Percentiles rank a stretch among this genome's conserved stretches.
Conservation (phyloP, 2,113 vertebrate species). For the Lethenteron reissneri region DNA sequence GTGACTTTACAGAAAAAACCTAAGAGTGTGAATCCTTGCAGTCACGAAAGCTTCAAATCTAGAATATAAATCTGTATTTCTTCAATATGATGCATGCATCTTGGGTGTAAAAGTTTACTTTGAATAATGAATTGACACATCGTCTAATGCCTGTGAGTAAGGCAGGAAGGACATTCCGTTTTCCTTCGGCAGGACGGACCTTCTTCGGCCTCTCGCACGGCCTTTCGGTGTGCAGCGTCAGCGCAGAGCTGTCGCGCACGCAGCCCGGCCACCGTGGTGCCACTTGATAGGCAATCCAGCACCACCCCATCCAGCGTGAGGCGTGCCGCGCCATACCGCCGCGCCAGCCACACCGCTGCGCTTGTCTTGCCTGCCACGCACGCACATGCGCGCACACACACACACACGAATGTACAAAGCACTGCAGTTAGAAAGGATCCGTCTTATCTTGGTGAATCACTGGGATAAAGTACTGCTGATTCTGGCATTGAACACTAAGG, state of each 20-base stretch:
- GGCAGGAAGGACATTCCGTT: too few relatives aligned
- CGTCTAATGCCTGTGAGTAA: too few relatives aligned
- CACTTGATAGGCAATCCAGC: slow-evolving; percentile 26
- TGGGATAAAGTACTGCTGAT: too few relatives aligned
- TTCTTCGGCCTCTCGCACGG: slow-evolving; percentile 17
- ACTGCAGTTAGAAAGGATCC: background rate
- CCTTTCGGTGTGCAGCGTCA: slow-evolving; percentile 21
- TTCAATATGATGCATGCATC: too few relatives aligned
- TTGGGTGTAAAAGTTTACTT: too few relatives aligned
- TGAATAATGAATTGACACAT: too few relatives aligned
- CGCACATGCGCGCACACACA: background rate
- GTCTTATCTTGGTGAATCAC: background rate
- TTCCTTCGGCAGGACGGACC: background rate
- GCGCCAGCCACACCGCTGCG: slow-evolving; percentile 23
- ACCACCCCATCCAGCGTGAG: slow-evolving; percentile 37
- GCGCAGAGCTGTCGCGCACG: slow-evolving; percentile 32
- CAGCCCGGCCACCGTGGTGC: slow-evolving; percentile 20
- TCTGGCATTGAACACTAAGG: too few relatives aligned
- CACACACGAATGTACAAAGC: background rate
- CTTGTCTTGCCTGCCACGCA: slow-evolving; percentile 31
- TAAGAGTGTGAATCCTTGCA: too few relatives aligned
- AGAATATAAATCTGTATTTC: too few relatives aligned
- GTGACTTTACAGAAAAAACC: too few relatives aligned
- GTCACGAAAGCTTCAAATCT: too few relatives aligned
- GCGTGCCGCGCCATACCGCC: slow-evolving; percentile 24